A percentile compares a stretch with the other conserved stretches of the same genome.
phyloP scores from a whole-genome alignment of 2,113 vertebrate species.

The Cyanoderma ruficeps region DNA sequence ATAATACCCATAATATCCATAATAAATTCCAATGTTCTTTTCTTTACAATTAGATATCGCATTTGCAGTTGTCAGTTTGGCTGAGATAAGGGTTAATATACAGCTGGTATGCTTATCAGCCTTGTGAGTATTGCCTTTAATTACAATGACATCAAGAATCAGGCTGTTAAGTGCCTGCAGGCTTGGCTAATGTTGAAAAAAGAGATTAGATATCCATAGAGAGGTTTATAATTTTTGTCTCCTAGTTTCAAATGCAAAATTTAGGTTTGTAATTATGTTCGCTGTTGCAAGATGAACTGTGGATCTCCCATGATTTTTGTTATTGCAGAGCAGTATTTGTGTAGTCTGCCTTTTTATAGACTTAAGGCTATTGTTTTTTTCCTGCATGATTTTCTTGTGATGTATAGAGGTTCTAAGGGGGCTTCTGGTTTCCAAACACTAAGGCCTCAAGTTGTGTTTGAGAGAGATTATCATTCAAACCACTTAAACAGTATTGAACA shows the following conservation, averaged over 20 bases:
- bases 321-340: background rate
- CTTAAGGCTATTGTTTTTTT: background rate
- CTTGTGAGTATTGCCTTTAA: slow-evolving; percentile 47
- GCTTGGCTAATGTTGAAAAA: slow-evolving; percentile 43
- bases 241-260: slow-evolving; percentile 30
- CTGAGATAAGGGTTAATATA: slow-evolving; percentile 47
- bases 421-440: background rate
- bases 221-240: slow-evolving; percentile 26
- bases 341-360: background rate
- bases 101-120: slow-evolving; percentile 39
- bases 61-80: slow-evolving; percentile 15
- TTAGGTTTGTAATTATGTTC: slow-evolving; percentile 9
- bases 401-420: background rate
- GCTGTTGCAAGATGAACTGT: slow-evolving; percentile 29
- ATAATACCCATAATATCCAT: background rate
- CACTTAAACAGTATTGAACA: background rate
- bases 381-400: background rate
- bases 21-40: background rate
- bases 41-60: background rate
- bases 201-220: slow-evolving; percentile 20
- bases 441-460: background rate
- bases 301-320: background rate
- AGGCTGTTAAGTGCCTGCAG: background rate
- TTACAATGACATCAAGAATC: slow-evolving; percentile 44
- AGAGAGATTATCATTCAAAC: background rate